Base-by-base conservation (phyloP, 1,140 invertebrate species). In the Calephelis nemesis region DNA sequence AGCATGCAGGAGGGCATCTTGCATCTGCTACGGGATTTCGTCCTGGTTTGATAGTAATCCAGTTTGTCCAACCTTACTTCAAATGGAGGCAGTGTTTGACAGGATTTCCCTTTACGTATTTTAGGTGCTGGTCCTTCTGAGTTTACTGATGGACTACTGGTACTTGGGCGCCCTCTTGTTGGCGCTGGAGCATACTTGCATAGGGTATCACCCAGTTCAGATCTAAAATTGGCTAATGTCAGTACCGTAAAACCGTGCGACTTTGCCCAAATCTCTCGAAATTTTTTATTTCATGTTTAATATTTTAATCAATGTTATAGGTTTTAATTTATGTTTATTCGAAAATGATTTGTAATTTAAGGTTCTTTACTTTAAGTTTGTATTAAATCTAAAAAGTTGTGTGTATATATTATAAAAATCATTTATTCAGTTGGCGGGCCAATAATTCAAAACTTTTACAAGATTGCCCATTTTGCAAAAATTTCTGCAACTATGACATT, bases 221-320 rank as follows among this genome's bases (percentile, higher is more conserved):
- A 76, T 68, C 75, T 72, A 75, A 82, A 79, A 68, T 77, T 47
- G 47, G 74, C 76, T 71, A 83, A 74, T 75, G 64, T 78, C 72
- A 74, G 70, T 60, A 80, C 15, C 15, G 15, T 19, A 19, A 19
- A 19, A 19, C 15, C 15, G 15, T 19, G 1, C 15, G 15, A 19
- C 15, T 19, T 19, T 19, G 15, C 15, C 15, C 15, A 19, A 19
- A 19, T 19, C 15, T 19, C 15, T 19, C 15, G 15, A 19, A 19
- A 19, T 19, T 19, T 19, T 19, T 19, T 19, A 19, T 19, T 19
- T 19, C 15, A 19, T 19, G 15, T 19, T 19, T 19, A 19, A 19
- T 19, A 19, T 19, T 19, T 19, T 19, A 0, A 19, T 19, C 15
- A 19, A 19, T 19, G 15, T 19, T 19, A 19, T 19, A 19, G 15